Percentiles rank a stretch among this genome's conserved stretches.
Evolutionary conservation across 2,113 vertebrate genomes (phyloP).

Genomic region (Thalassarche chlororhynchos): DNA sequence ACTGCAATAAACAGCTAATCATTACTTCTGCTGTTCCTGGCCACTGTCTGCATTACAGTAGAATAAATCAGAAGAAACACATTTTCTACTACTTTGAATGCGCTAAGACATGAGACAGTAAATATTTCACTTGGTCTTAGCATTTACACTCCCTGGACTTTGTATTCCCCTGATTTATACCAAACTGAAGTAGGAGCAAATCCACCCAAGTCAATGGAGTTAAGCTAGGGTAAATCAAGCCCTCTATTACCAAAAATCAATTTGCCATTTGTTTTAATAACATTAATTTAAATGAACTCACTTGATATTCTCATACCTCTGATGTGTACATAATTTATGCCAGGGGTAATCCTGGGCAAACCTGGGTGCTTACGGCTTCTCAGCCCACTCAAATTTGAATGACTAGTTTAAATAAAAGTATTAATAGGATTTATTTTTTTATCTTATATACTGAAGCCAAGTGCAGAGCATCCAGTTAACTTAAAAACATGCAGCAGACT

Average conservation of each 20-base stretch:
- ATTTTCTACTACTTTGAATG: constrained; percentile 16
- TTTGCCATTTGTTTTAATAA: constrained; percentile 60
- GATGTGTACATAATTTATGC: not conserved
- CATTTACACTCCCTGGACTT: constrained; percentile 1
- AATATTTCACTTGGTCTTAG: constrained; percentile 30
- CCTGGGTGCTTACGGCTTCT: not conserved
- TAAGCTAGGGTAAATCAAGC: constrained; percentile 9
- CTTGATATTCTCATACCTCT: constrained; percentile 26
- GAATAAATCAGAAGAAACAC: constrained; percentile 31
- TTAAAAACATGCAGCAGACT: not conserved
- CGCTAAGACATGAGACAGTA: constrained; percentile 9
- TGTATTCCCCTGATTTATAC: not conserved
- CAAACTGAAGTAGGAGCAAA: not conserved
- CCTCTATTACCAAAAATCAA: constrained; percentile 48
- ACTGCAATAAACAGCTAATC: constrained; percentile 9
- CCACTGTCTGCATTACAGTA: not conserved
- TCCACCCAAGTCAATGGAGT: not conserved
- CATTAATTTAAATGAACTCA: constrained; percentile 64
- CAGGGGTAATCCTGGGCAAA: not conserved
- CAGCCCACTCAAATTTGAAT: not conserved
- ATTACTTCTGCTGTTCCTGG: not conserved
- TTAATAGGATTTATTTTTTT: not conserved
- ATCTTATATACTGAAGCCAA: not conserved
- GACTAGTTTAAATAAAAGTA: not conserved
- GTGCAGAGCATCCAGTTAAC: not conserved